These are phyloP conservation scores for Clarias magur DNA, from an alignment of 2,113 vertebrate genomes.

Conservation along the genomic window DNA sequence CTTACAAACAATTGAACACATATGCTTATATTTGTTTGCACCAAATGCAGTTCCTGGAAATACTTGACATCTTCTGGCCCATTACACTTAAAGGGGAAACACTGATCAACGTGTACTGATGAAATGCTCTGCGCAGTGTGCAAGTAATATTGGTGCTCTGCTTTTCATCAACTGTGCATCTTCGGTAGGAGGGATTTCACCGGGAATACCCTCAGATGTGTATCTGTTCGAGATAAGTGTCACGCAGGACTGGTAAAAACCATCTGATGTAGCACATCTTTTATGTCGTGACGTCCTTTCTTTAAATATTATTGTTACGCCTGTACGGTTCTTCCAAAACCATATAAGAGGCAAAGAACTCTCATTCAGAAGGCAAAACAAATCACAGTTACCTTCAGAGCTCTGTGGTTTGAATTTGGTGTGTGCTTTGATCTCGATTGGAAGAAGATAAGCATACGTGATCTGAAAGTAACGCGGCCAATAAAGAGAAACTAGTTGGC, in stretches of 20 bases:
- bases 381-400: background rate
- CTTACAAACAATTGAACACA: background rate
- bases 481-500: background rate
- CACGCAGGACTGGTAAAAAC: background rate
- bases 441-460: background rate
- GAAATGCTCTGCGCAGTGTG: background rate
- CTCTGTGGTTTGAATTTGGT: background rate
- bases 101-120: background rate
- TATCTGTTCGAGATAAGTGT: conserved; percentile 15
- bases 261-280: background rate
- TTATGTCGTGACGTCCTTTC: background rate
- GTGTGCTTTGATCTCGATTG: background rate
- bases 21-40: background rate
- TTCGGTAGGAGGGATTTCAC: conserved; percentile 5
- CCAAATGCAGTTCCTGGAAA: background rate
- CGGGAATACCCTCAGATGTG: conserved; percentile 16
- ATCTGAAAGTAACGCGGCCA: background rate
- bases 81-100: conserved; percentile 10
- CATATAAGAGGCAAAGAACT: background rate
- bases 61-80: background rate
- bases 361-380: background rate
- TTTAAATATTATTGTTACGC: conserved; percentile 18
- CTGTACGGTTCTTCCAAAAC: background rate
- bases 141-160: background rate
- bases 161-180: conserved; percentile 6